These are phyloP conservation scores for Progne subis DNA, from an alignment of 2,113 vertebrate genomes.

Conservation along the genomic window DNA sequence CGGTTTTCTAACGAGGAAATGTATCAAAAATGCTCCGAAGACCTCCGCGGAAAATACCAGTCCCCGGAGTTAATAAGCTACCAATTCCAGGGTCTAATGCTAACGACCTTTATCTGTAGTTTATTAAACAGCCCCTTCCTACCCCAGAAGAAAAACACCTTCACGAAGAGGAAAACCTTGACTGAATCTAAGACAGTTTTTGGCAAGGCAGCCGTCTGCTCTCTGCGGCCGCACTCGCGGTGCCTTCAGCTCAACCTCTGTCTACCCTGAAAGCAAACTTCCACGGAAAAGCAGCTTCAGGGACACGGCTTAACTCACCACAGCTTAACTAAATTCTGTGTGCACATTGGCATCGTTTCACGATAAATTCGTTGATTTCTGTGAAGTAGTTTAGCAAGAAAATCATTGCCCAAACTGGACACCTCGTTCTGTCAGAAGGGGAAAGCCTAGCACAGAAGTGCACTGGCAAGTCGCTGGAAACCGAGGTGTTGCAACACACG, in stretches of 20 bases:
- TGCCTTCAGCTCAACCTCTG: not conserved
- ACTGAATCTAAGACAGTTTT: not conserved
- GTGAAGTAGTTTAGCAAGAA: not conserved
- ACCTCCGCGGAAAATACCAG: no score
- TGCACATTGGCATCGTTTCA: not conserved
- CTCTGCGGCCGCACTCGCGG: fast-evolving
- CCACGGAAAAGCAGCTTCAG: not conserved
- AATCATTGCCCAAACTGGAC: not conserved
- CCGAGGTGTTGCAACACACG: fast-evolving
- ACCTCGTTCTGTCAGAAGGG: not conserved
- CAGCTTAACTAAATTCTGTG: not conserved
- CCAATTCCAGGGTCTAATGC: not conserved
- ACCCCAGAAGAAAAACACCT: not conserved
- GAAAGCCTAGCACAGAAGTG: not conserved
- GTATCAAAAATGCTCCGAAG: no score
- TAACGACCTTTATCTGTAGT: not conserved
- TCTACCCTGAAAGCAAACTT: not conserved
- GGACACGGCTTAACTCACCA: fast-evolving
- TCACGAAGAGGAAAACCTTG: not conserved
- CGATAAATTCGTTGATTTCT: not conserved
- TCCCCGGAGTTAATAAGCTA: no score
- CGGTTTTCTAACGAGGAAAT: no score
- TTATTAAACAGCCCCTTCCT: not conserved
- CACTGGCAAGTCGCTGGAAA: not conserved
- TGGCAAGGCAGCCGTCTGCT: not conserved